phyloP scores from a whole-genome alignment of 2,797 vertebrate genomes.

The Sardinella longiceps region DNA sequence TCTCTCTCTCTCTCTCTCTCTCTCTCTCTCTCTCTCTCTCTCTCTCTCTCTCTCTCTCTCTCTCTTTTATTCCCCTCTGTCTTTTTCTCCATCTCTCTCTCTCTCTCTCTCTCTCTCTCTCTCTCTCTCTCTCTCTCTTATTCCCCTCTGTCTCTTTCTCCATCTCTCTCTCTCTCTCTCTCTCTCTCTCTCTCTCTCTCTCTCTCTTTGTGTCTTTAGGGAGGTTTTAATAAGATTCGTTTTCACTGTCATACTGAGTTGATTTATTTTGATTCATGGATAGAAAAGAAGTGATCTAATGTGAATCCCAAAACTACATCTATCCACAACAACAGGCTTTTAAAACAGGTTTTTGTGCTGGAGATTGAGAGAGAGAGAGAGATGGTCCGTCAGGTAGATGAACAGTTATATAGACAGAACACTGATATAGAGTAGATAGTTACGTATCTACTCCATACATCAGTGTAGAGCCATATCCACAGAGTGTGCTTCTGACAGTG shows the following conservation, averaged over 20 bases:
- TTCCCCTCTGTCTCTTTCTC: conserved; percentile 15
- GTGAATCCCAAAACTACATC: neutral
- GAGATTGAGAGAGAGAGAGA: neutral
- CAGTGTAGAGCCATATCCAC: neutral
- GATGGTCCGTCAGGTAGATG: neutral
- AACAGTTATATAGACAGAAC: neutral
- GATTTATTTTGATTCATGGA: neutral
- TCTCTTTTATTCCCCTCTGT: neutral
- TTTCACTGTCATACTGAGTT: neutral
- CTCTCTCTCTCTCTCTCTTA: neutral
- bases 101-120: neutral
- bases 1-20: neutral
- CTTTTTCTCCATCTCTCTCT: conserved; percentile 2
- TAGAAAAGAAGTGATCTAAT: neutral
- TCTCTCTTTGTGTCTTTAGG: neutral
- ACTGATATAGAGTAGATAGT: neutral
- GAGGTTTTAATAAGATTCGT: neutral
- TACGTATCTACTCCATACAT: neutral
- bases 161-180: neutral
- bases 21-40: conserved; percentile 20
- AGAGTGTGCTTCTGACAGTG: neutral
- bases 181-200: neutral
- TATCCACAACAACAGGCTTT: neutral
- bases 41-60: conserved; percentile 23
- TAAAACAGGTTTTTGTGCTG: neutral